Evolutionary conservation across 2,888 invertebrate genomes (phyloP).

Genomic region (Dicyrtoma fusca): DNA sequence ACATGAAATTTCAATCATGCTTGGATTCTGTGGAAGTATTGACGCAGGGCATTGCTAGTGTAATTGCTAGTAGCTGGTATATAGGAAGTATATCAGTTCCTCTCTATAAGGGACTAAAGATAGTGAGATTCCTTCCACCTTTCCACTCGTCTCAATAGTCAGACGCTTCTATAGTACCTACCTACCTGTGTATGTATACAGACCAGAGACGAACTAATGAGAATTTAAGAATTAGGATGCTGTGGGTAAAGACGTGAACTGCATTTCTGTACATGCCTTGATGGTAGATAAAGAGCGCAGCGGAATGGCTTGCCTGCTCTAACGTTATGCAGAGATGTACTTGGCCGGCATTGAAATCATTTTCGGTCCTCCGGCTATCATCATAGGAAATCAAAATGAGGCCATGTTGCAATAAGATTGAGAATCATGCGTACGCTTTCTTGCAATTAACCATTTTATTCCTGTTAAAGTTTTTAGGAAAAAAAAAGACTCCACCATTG

Average conservation of each 20-base stretch:
- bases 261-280: slow-evolving; percentile 24
- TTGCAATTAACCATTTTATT: too few species aligned
- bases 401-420: not conserved
- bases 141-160: too few species aligned
- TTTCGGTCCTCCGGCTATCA: slow-evolving; percentile 22
- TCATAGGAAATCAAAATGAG: slow-evolving; percentile 7
- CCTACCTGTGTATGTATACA: too few species aligned
- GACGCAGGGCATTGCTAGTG: not conserved
- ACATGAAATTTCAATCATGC: too few species aligned
- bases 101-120: too few species aligned
- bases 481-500: too few species aligned
- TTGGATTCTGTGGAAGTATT: slow-evolving; percentile 1
- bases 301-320: slow-evolving; percentile 4
- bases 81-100: too few species aligned
- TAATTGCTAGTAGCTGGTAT: too few species aligned
- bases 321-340: not conserved
- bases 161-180: too few species aligned
- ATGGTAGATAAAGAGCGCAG: slow-evolving; percentile 9
- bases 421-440: too few species aligned
- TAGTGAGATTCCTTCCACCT: too few species aligned
- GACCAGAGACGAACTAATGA: not conserved
- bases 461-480: too few species aligned
- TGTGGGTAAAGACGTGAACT: slow-evolving; percentile 5
- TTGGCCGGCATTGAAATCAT: slow-evolving; percentile 21
- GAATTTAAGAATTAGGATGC: not conserved